Conservation (phyloP, 2,888 invertebrate species). For the Troides aeacus region DNA sequence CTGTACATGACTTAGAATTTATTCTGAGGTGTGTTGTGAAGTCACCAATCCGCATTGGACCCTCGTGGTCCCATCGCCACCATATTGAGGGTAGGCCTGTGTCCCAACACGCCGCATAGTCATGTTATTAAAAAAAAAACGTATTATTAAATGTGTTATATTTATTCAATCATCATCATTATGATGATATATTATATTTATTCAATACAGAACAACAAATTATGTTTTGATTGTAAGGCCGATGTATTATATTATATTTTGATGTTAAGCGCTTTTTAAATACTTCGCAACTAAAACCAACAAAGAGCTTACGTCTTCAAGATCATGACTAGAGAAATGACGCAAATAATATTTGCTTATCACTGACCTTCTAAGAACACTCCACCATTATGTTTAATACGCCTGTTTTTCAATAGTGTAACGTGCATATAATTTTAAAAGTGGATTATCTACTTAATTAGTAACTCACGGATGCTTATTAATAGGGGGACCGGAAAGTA, state of each 20-base stretch:
- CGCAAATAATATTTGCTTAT: constrained; percentile 2
- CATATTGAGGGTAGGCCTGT: no score
- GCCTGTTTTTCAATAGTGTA: not conserved
- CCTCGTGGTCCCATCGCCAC: no score
- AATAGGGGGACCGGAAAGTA: no score
- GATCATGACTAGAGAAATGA: constrained; percentile 4
- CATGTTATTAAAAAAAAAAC: not conserved
- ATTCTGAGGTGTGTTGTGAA: no score
- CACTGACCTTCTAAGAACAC: not conserved
- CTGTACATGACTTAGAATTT: no score
- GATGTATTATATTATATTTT: constrained; percentile 2
- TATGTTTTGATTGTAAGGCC: not conserved
- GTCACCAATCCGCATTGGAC: no score
- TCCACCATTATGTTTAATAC: not conserved
- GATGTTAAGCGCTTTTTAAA: constrained; percentile 17
- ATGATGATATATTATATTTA: not conserved
- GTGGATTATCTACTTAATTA: not conserved
- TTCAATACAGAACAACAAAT: not conserved
- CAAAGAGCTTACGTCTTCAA: constrained; percentile 8
- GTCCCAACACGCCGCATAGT: no score
- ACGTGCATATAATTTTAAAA: not conserved
- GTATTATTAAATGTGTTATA: not conserved
- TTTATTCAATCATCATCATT: no score
- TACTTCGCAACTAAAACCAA: constrained; percentile 19
- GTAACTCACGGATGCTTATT: no score